Conservation (phyloP, 2,888 invertebrate species). For the Geophilus truncorum region DNA sequence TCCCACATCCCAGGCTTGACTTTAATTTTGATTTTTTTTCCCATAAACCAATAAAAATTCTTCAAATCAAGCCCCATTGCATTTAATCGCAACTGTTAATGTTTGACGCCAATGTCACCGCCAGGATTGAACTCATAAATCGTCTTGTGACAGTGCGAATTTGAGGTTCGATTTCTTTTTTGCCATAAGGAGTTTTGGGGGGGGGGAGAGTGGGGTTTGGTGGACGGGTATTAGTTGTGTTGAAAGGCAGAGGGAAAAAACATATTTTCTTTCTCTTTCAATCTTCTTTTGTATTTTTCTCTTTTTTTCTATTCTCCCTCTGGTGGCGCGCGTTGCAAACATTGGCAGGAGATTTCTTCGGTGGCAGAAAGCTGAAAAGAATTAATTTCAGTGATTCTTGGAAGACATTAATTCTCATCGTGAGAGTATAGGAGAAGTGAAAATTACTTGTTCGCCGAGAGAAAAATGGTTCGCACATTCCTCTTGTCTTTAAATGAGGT, state of each 20-base stretch:
- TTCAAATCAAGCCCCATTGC: too few species aligned
- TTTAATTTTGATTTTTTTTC: too few species aligned
- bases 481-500: background rate
- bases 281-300: background rate
- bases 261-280: background rate
- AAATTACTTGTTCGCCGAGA: background rate
- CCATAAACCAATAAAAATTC: too few species aligned
- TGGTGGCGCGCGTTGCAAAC: background rate
- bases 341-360: background rate
- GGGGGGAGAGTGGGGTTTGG: too few species aligned
- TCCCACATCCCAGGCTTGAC: too few species aligned
- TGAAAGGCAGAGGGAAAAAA: background rate
- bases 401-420: background rate
- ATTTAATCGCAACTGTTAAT: too few species aligned
- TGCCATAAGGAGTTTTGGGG: too few species aligned
- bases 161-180: background rate
- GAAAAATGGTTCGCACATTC: background rate
- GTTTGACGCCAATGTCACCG: background rate
- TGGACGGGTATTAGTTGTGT: background rate
- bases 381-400: background rate
- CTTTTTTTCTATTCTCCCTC: too few species aligned
- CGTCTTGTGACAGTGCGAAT: background rate
- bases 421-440: background rate
- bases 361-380: background rate
- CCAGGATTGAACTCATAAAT: background rate